Base-by-base conservation (phyloP, 2,888 invertebrate species). In the Trilocha varians region DNA sequence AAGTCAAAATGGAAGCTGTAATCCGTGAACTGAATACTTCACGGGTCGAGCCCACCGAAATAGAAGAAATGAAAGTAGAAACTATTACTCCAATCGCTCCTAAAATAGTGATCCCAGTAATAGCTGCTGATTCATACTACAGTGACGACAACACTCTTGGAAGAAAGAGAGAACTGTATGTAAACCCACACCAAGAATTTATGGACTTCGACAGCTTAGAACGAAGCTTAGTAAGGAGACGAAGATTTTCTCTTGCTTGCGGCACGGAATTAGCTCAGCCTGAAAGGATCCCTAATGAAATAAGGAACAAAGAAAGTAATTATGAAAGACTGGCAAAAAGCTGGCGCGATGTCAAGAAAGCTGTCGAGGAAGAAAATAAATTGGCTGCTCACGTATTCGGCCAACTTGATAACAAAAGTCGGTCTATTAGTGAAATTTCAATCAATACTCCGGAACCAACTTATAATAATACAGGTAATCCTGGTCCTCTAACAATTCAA, bases 401-500 rank as follows among this genome's bases (percentile, higher is more conserved):
- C 15, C 69, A 80, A 36, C 66, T 73, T 16, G 86, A 87, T 34
- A 56, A 59, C 49, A 59, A 60, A 46, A 74, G 60, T 38, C 84
- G 54, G 37, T 66, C 90, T 39, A 88, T 90, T 0, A 91, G 90
- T 57, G 92, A 93, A 70, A 89, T 92, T 6, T 91, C 92, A 59
- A 89, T 92, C 0, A 89, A 91, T 55, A 88, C 83, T 25, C 65
- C 77, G 16, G 86, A 88, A 34, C 84, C 84, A 2, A 65, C 85
- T 18, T 89, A 89, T n/a, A 83, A 87, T 47, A 86, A 89, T 42
- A 43, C 77, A 16, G 62, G 63, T 32, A 91, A 91, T 47, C 92
- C 92, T 0, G 94, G 94, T 3, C 91, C 93, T 46, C 80, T 95
- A 56, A 92, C 94, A 8, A 95, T 95, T 47, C 91, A 94, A 78